phyloP scores from a whole-genome alignment of 2,113 vertebrate genomes.

The Columba janthina region DNA sequence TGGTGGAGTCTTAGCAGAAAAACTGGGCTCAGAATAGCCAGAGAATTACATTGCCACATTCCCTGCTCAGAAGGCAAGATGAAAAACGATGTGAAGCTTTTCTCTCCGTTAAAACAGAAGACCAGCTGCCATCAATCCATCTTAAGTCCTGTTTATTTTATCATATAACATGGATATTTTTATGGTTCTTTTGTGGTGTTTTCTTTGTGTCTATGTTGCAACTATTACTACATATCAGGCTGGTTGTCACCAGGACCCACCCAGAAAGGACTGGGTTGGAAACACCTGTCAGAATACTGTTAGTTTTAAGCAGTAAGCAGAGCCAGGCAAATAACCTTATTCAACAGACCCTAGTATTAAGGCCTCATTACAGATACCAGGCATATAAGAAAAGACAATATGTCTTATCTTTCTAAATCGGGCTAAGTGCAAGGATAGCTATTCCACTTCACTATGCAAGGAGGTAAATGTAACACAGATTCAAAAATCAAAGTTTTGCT shows the following conservation, averaged over 20 bases:
- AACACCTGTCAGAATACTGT: not conserved
- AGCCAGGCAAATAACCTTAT: not conserved
- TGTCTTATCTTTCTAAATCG: not conserved
- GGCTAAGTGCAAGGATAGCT: not conserved
- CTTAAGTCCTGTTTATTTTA: not conserved
- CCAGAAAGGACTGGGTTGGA: not conserved
- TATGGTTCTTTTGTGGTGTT: not conserved
- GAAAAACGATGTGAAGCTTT: not conserved
- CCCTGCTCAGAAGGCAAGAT: not conserved
- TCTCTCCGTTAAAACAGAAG: not conserved
- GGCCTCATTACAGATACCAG: not conserved
- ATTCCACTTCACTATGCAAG: not conserved
- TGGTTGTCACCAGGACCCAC: not conserved
- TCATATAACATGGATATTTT: not conserved
- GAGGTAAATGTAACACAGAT: not conserved
- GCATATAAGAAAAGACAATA: not conserved
- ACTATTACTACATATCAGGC: not conserved
- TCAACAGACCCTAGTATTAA: not conserved
- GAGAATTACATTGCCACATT: not conserved
- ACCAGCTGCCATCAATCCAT: not conserved
- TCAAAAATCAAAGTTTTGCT: not conserved
- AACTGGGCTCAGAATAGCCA: not conserved
- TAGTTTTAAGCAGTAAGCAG: not conserved
- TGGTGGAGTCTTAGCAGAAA: not conserved
- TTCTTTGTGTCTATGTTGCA: not conserved